Evolutionary conservation across 2,113 vertebrate genomes (phyloP).

Genomic region (Ariopsis seemanni): DNA sequence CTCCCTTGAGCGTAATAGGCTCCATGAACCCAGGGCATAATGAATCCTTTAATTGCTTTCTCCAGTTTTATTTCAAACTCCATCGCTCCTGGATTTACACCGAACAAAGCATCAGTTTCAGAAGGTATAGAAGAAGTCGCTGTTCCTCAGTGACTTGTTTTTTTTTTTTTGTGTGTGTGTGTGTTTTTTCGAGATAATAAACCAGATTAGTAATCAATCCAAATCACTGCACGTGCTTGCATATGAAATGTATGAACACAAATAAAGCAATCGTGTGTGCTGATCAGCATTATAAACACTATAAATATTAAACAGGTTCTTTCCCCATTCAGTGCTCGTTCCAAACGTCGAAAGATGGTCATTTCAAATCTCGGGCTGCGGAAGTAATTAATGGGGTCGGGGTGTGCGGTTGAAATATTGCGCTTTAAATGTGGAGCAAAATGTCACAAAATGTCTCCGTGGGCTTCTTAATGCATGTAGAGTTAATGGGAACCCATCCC

Average conservation of each 20-base stretch:
- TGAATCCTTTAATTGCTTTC: slow-evolving; percentile 39
- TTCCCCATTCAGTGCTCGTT: not conserved
- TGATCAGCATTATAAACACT: not conserved
- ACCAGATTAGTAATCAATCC: not conserved
- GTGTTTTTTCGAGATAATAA: not conserved
- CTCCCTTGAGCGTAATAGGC: slow-evolving; percentile 39
- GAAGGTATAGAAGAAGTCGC: not conserved
- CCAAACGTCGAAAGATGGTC: slow-evolving; percentile 1
- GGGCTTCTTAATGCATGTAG: slow-evolving; percentile 50
- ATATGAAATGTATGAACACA: not conserved
- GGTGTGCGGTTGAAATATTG: not conserved
- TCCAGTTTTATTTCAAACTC: slow-evolving; percentile 38
- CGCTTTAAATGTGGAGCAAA: slow-evolving; percentile 42
- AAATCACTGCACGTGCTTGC: not conserved
- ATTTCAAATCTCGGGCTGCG: slow-evolving; percentile 15
- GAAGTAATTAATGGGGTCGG: not conserved
- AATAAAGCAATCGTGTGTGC: not conserved
- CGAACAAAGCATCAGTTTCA: not conserved
- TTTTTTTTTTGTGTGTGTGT: not conserved
- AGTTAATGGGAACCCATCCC: slow-evolving; percentile 55
- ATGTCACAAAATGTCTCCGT: slow-evolving; percentile 43
- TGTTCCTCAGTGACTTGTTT: not conserved
- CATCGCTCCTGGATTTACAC: not conserved
- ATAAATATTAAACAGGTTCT: not conserved
- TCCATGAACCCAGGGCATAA: slow-evolving; percentile 35